Evolutionary conservation across 2,888 invertebrate species (phyloP).

Genomic region (Cistogaster globosa): DNA sequence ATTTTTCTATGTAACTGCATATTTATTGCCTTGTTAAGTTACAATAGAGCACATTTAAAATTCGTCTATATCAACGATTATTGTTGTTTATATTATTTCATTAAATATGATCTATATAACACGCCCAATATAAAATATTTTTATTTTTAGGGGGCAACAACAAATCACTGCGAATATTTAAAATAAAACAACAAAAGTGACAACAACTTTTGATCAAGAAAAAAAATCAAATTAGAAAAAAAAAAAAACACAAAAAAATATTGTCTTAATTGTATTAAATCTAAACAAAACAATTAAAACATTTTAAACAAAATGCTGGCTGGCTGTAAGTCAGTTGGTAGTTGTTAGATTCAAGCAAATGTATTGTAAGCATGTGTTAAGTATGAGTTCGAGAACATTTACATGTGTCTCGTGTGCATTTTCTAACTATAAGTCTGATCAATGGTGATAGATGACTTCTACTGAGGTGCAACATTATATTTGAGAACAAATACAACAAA

Average conservation of each 20-base stretch:
- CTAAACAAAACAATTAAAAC: constrained; percentile 45
- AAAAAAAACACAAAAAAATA: too few species aligned
- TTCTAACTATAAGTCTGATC: constrained; percentile 33
- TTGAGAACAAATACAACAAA: neutral
- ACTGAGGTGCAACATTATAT: constrained; percentile 40
- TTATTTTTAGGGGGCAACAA: constrained; percentile 9
- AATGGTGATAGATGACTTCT: constrained; percentile 51
- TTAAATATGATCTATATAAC: constrained; percentile 79
- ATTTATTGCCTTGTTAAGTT: neutral
- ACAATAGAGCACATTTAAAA: neutral
- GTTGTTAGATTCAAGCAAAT: constrained; percentile 17
- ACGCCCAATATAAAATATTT: constrained; percentile 73
- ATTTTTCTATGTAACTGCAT: too few species aligned
- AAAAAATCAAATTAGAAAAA: constrained; percentile 29
- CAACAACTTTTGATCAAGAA: constrained; percentile 21
- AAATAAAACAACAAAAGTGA: constrained; percentile 54
- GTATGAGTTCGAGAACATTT: constrained; percentile 45
- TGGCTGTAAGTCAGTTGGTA: neutral
- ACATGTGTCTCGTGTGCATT: constrained; percentile 59
- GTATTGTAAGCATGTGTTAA: constrained; percentile 46
- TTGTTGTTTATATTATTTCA: constrained; percentile 74
- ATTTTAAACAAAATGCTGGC: constrained; percentile 40
- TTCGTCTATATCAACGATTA: neutral
- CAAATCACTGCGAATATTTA: constrained; percentile 3
- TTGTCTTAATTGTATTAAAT: constrained; percentile 71